Conservation (phyloP, 2,888 invertebrate genomes). For the Congeria kusceri region DNA sequence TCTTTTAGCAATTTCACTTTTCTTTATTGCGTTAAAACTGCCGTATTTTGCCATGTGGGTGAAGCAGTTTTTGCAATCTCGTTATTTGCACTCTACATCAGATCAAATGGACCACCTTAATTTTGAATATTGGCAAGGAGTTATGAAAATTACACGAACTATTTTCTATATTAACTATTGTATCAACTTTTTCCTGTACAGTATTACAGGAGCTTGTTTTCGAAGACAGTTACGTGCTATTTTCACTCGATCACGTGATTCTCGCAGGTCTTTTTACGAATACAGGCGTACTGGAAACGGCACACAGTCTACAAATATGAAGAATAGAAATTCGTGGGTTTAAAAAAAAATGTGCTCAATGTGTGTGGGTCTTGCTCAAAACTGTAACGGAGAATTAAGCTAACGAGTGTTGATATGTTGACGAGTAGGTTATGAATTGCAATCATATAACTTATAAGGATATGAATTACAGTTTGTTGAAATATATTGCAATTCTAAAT, state of each 20-base stretch:
- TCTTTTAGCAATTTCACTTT: conserved; percentile 78
- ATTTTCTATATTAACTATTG: conserved; percentile 82
- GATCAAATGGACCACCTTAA: conserved; percentile 34
- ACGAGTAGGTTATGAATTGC: no score
- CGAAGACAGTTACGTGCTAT: conserved; percentile 71
- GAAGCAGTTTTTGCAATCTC: conserved; percentile 43
- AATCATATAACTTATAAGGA: no score
- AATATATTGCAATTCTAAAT: no score
- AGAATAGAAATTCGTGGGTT: not conserved
- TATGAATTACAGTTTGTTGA: no score
- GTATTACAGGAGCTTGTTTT: conserved; percentile 81
- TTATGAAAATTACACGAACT: conserved; percentile 73
- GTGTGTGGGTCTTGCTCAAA: no score
- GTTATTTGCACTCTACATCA: no score
- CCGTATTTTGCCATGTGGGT: conserved; percentile 81
- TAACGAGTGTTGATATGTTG: no score
- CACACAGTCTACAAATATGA: not conserved
- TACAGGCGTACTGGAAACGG: not conserved
- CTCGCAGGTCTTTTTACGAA: not conserved
- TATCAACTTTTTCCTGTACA: conserved; percentile 82
- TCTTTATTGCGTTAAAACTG: conserved; percentile 79
- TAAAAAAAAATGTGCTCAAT: not conserved
- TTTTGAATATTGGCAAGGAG: conserved; percentile 63
- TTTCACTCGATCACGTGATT: conserved; percentile 10
- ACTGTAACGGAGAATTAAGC: no score